Conservation (phyloP, 2,888 invertebrate species). For the Drosophila anomelani region DNA sequence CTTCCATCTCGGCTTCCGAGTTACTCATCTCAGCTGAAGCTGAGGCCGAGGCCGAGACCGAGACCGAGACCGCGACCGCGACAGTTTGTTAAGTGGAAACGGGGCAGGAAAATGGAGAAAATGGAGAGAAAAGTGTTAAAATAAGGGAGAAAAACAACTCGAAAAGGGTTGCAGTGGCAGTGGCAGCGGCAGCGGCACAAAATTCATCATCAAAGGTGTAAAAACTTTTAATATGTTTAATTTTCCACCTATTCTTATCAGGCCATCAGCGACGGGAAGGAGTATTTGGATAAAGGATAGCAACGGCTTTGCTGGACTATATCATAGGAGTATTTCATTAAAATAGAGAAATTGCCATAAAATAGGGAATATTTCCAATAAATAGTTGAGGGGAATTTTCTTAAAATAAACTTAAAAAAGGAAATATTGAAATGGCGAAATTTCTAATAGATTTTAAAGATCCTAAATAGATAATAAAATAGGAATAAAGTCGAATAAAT, state of each 20-base stretch:
- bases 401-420: too few relatives aligned
- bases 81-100: constrained; percentile 72
- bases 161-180: constrained; percentile 58
- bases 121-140: constrained; percentile 9
- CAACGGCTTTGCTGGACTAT: constrained; percentile 1
- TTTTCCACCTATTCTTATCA: constrained; percentile 73
- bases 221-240: constrained; percentile 82
- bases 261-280: neutral
- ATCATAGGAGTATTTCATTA: too few relatives aligned
- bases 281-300: constrained; percentile 4
- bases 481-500: too few relatives aligned
- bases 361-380: neutral
- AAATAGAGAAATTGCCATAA: neutral
- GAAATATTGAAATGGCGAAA: too few relatives aligned
- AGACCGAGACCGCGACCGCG: constrained; percentile 55
- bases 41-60: constrained; percentile 22
- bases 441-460: too few relatives aligned
- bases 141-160: constrained; percentile 13
- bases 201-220: constrained; percentile 83
- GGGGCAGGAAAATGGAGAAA: neutral
- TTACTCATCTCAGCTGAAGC: constrained; percentile 22
- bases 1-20: constrained; percentile 29
- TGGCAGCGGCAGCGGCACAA: constrained; percentile 42
- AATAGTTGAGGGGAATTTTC: neutral
- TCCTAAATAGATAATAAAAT: too few relatives aligned